Conservation (phyloP, 2,113 vertebrate species). For the Tetraodon nigroviridis region DNA sequence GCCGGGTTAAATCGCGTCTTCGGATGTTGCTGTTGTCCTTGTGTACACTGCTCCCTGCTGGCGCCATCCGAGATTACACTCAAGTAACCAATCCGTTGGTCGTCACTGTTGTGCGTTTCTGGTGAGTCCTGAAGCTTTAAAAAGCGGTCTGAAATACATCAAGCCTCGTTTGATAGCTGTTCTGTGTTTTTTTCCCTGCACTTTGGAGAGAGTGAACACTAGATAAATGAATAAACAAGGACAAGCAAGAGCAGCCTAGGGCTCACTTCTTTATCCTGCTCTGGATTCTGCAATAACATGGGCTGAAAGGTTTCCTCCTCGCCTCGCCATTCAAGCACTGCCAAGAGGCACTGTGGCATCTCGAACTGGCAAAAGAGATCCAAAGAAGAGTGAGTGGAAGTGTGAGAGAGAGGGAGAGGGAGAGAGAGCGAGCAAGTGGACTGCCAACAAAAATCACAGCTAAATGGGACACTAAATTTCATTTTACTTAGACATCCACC, state of each 20-base stretch:
- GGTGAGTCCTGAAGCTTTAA: conserved; percentile 24
- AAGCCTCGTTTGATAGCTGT: conserved; percentile 33
- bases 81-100: conserved; percentile 6
- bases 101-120: conserved; percentile 16
- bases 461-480: conserved; percentile 52
- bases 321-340: conserved; percentile 43
- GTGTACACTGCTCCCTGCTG: conserved; percentile 50
- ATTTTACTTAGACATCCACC: conserved; percentile 51
- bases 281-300: conserved; percentile 60
- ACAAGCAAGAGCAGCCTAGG: conserved; percentile 40
- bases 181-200: conserved; percentile 22
- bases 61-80: conserved; percentile 16
- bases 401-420: conserved; percentile 12
- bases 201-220: conserved; percentile 25
- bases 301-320: conserved; percentile 66
- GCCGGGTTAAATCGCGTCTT: background rate
- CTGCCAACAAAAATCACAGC: conserved; percentile 58
- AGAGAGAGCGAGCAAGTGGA: conserved; percentile 3
- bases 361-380: conserved; percentile 19
- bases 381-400: conserved; percentile 5
- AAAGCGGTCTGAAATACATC: conserved; percentile 40
- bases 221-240: conserved; percentile 49
- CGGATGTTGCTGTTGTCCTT: conserved; percentile 2
- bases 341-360: conserved; percentile 49
- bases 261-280: conserved; percentile 49